Percentiles rank a stretch among this genome's conserved stretches.
Evolutionary conservation across 2,113 vertebrate species (phyloP).

Genomic region (Zeus faber): DNA sequence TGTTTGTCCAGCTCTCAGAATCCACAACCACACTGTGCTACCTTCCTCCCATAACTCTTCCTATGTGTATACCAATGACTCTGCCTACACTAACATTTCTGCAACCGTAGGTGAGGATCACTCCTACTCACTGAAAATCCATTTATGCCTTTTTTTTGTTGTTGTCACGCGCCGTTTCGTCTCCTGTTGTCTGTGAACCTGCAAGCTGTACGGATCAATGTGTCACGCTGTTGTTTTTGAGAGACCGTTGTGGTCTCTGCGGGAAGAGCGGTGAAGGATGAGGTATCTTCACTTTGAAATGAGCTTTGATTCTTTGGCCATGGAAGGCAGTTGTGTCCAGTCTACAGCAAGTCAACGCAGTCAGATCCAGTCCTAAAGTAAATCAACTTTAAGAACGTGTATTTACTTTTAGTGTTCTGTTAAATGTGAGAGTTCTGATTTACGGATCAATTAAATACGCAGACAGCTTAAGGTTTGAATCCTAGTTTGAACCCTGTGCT

Average conservation of each 20-base stretch:
- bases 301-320: not conserved
- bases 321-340: not conserved
- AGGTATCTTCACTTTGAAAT: slow-evolving; percentile 1
- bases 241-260: not conserved
- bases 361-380: too few species aligned
- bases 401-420: too few species aligned
- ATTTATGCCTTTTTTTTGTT: slow-evolving; percentile 33
- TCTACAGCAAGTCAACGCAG: too few species aligned
- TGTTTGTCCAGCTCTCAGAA: slow-evolving; percentile 84
- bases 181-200: not conserved
- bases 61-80: slow-evolving; percentile 96
- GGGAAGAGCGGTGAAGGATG: not conserved
- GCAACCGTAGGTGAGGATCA: slow-evolving; percentile 94
- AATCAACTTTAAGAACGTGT: too few species aligned
- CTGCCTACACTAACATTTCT: slow-evolving; percentile 97
- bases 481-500: too few species aligned
- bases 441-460: too few species aligned
- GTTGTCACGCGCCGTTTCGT: slow-evolving; percentile 16
- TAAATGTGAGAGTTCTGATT: too few species aligned
- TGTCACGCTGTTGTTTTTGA: slow-evolving; percentile 14
- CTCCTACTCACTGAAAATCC: slow-evolving; percentile 18
- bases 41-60: slow-evolving; percentile 89
- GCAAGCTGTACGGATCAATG: not conserved
- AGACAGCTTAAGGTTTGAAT: too few species aligned
- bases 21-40: slow-evolving; percentile 97